These are phyloP conservation scores for Poecilia velifera DNA, from an alignment of 2,797 vertebrate genomes.

Conservation along the genomic window DNA sequence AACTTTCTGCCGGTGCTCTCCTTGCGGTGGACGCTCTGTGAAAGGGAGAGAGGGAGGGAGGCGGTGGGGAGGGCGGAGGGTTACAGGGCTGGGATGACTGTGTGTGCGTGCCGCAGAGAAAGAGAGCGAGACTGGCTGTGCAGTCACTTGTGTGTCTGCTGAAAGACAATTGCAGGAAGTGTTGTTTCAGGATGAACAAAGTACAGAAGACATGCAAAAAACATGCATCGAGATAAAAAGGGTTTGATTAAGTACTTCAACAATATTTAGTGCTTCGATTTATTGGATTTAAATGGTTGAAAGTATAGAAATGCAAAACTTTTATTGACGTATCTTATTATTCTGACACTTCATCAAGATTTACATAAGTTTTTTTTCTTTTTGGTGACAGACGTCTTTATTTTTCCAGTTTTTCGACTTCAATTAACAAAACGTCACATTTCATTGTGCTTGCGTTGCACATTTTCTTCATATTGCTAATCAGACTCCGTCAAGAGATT, in stretches of 20 bases:
- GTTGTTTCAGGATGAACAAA: slow-evolving; percentile 63
- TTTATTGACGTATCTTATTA: too few species aligned
- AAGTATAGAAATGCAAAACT: not conserved
- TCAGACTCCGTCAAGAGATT: not conserved
- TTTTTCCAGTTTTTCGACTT: too few species aligned
- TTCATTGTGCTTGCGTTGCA: not conserved
- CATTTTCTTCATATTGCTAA: not conserved
- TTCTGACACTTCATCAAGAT: not conserved
- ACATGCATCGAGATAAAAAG: slow-evolving; percentile 17
- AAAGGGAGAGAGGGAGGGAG: slow-evolving; percentile 13
- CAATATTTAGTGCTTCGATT: not conserved
- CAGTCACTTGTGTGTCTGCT: slow-evolving; percentile 39
- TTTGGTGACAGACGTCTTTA: not conserved
- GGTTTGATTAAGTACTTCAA: slow-evolving; percentile 13
- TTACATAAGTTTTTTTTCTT: not conserved
- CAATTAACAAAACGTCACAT: not conserved
- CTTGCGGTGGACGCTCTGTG: slow-evolving; percentile 46
- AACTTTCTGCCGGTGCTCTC: slow-evolving; percentile 66
- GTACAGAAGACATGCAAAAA: slow-evolving; percentile 47
- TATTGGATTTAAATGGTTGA: not conserved
- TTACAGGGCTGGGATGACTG: slow-evolving; percentile 18
- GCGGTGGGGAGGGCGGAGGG: not conserved
- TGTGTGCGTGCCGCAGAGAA: slow-evolving; percentile 28
- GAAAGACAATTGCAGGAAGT: slow-evolving; percentile 80
- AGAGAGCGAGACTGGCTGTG: slow-evolving; percentile 48